Evolutionary conservation across 2,797 vertebrate genomes (phyloP).

Genomic region (Pelobates cultripes): DNA sequence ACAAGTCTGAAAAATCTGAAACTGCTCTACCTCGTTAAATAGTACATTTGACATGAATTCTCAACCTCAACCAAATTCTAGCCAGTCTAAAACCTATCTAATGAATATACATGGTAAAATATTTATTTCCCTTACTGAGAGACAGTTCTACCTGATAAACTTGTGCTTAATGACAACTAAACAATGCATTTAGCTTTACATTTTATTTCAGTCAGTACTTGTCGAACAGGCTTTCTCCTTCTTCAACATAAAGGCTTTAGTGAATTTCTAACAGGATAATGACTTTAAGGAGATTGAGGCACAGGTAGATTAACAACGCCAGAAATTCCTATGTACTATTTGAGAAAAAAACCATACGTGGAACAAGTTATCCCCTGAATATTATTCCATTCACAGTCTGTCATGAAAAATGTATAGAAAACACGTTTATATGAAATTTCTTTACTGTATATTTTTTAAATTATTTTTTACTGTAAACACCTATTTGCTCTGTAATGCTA

Average conservation of each 20-base stretch:
- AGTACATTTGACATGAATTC: no score
- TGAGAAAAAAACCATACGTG: not conserved
- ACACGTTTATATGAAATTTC: not conserved
- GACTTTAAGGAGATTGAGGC: not conserved
- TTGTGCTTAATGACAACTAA: no score
- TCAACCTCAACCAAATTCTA: no score
- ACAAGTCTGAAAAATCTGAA: no score
- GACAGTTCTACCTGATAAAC: no score
- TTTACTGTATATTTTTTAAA: not conserved
- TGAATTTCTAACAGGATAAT: slow-evolving; percentile 2
- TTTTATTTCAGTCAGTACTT: not conserved
- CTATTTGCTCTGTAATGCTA: no score
- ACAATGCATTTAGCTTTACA: not conserved
- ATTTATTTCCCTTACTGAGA: no score
- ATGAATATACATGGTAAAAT: no score
- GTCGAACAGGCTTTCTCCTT: not conserved
- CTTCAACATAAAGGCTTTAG: not conserved
- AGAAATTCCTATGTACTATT: not conserved
- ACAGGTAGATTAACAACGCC: not conserved
- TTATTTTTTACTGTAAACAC: not conserved
- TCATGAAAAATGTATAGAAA: not conserved
- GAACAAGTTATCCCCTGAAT: no score
- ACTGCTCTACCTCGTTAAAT: no score
- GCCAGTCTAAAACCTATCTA: no score
- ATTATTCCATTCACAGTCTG: not conserved